Base-by-base conservation (phyloP, 1,140 invertebrate species). In the Aphaenogaster rudis region DNA sequence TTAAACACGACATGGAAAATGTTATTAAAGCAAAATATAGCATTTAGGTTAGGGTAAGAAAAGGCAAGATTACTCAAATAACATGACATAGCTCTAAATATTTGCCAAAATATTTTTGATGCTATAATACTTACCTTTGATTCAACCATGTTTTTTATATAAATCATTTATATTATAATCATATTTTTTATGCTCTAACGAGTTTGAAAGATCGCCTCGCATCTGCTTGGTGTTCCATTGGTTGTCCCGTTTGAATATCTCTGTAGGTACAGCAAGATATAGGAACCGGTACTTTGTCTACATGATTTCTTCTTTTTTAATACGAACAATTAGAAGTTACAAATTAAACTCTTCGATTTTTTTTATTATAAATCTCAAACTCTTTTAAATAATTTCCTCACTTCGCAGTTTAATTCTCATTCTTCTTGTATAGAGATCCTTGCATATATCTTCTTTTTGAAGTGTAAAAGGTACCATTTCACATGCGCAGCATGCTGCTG, bases 61-160 rank as follows among this genome's bases (percentile, higher is more conserved):
- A 33, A 50, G 45, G 3, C 11, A 2, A 50, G 39, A 48, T 59
- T 36, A n/a, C 0, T 45, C 4, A 2, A 33, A 78, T 45, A 57
- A 1, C 3, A 39, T 54, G 13, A 74, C 8, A 28, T 28, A 66
- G 21, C 28, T n/a, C 11, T 36, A 67, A 39, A 42, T 6, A 42
- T 17, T 42, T 42, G 0, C 17, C 33, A 42, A 28, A n/a, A 52
- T 79, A 21, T 67, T 54, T 80, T 64, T 67, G 5, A 76, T 28
- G 5, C 13, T n/a, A 15, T 4, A 3, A 33, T 54, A n/a, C 17
- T 74, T 42, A 80, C 78, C 13, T 80, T 80, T 54, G n/a, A 28
- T 39, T 17, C n/a, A 15, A n/a, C 7, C 78, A 80, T 80, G 63
- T 17, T 80, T 66, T 13, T 48, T 3, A n/a, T 33, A 48, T 17